Percentiles rank a stretch among this genome's conserved stretches.
phyloP scores from a whole-genome alignment of 1,140 invertebrate species.

The Diabrotica virgifera region DNA sequence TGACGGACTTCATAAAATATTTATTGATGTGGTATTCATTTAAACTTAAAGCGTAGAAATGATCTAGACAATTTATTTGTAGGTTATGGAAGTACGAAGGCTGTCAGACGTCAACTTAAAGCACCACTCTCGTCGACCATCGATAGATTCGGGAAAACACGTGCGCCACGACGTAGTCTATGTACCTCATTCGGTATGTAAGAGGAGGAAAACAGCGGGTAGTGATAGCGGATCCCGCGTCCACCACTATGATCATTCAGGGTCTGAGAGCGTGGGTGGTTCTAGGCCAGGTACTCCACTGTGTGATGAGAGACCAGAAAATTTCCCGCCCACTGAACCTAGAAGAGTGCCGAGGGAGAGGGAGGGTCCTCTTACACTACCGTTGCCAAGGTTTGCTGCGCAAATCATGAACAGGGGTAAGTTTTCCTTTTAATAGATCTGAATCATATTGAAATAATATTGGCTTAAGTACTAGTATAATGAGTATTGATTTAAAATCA shows the following conservation, averaged over 20 bases:
- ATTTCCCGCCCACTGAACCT: constrained; percentile 67
- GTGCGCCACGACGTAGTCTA: constrained; percentile 40
- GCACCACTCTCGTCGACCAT: constrained; percentile 52
- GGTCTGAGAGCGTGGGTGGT: constrained; percentile 56
- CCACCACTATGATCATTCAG: constrained; percentile 51
- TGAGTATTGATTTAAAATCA: no score
- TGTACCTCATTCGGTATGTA: constrained; percentile 46
- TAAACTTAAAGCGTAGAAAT: no score
- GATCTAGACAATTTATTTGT: not conserved
- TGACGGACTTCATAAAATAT: no score
- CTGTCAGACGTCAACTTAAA: constrained; percentile 53
- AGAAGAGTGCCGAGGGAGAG: constrained; percentile 61
- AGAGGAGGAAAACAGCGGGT: constrained; percentile 48
- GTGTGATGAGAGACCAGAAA: constrained; percentile 78
- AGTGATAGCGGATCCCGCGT: constrained; percentile 44
- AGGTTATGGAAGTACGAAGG: constrained; percentile 54
- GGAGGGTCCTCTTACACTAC: constrained; percentile 71
- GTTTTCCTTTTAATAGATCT: not conserved
- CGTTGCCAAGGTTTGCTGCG: constrained; percentile 80
- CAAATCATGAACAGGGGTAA: constrained; percentile 52
- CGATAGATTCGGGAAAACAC: constrained; percentile 48
- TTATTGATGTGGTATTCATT: no score
- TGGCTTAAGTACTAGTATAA: no score
- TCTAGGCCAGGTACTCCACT: constrained; percentile 79
- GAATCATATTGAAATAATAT: no score